These are phyloP conservation scores for Myopa tessellatipennis DNA, from an alignment of 2,888 invertebrate species.

Conservation along the genomic window DNA sequence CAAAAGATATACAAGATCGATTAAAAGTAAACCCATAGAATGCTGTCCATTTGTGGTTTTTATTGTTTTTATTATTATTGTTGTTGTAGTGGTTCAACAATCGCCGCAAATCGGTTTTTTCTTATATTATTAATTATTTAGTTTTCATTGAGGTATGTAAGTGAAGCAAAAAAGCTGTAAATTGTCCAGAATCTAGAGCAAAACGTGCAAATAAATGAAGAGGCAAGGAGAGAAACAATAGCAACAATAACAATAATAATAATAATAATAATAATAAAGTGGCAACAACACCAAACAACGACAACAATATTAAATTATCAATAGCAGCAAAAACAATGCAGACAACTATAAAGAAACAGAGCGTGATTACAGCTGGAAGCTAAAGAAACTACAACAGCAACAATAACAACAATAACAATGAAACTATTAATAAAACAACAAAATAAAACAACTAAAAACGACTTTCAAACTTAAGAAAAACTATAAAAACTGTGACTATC, in stretches of 20 bases:
- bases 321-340: background rate
- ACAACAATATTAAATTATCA: background rate
- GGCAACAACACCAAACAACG: background rate
- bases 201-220: conserved; percentile 32
- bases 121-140: background rate
- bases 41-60: background rate
- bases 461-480: background rate
- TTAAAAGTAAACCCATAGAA: too few relatives aligned
- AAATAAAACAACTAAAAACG: background rate
- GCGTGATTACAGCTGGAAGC: background rate
- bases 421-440: background rate
- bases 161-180: background rate
- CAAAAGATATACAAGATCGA: background rate
- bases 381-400: background rate
- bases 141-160: background rate
- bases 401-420: background rate
- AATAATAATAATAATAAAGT: conserved; percentile 11
- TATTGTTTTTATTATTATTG: background rate
- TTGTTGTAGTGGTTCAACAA: background rate
- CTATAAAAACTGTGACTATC: background rate
- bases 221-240: background rate
- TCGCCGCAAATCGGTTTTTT: background rate
- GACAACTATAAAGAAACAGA: background rate
- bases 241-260: background rate
- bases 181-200: conserved; percentile 33